Conservation (phyloP, 1,140 invertebrate species). For the Monomorium pharaonis region DNA sequence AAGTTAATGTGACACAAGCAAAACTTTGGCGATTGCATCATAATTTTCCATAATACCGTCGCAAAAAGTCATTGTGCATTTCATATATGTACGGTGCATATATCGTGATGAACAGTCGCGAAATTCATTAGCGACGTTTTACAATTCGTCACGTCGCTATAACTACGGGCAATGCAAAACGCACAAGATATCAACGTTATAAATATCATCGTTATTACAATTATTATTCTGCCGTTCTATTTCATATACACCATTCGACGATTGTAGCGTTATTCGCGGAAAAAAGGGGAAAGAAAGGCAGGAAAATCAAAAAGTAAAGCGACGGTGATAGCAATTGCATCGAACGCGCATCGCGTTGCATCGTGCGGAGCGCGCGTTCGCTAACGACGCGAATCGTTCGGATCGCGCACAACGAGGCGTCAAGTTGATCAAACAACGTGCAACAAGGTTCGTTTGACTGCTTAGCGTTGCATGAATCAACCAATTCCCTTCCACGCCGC, state of each 20-base stretch:
- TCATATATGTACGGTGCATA: neutral
- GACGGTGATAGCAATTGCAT: constrained; percentile 6
- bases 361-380: constrained; percentile 3
- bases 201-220: neutral
- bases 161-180: neutral
- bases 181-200: neutral
- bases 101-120: neutral
- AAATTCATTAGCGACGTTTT: neutral
- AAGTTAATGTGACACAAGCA: neutral
- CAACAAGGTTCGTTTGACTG: constrained; percentile 66
- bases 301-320: constrained; percentile 10
- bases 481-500: constrained; percentile 20
- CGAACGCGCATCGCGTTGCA: neutral
- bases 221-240: neutral
- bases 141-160: neutral
- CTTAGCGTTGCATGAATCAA: constrained; percentile 69
- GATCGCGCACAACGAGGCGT: constrained; percentile 30
- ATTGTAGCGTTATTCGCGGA: neutral
- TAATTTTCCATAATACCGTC: neutral
- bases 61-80: neutral
- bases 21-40: neutral
- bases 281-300: neutral
- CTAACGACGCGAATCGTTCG: neutral
- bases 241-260: neutral
- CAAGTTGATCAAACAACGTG: constrained; percentile 69